These are phyloP conservation scores for Hymenopus coronatus DNA, from an alignment of 2,888 invertebrate genomes.

Conservation along the genomic window DNA sequence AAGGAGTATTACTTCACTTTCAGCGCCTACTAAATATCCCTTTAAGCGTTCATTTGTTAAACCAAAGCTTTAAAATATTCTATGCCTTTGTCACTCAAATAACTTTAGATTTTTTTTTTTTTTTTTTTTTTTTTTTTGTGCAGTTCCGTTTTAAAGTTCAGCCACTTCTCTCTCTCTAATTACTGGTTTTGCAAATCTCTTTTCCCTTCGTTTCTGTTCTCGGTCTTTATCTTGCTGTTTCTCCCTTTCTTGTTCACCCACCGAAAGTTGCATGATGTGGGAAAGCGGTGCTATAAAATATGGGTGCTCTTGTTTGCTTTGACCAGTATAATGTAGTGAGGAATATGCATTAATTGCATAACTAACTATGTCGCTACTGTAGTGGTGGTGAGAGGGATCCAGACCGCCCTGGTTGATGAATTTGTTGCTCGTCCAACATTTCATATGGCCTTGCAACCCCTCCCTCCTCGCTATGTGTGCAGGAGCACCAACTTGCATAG, in stretches of 20 bases:
- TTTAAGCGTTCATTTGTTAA: too few species aligned
- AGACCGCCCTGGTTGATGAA: background rate
- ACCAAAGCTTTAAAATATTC: background rate
- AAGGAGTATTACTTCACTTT: background rate
- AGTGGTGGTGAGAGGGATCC: background rate
- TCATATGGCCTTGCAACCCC: background rate
- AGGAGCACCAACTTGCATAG: background rate
- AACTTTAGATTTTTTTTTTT: too few species aligned
- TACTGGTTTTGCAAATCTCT: background rate
- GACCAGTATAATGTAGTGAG: slow-evolving; percentile 20
- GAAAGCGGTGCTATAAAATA: slow-evolving; percentile 13
- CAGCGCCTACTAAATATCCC: too few species aligned
- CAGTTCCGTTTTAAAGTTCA: background rate
- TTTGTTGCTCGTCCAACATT: background rate
- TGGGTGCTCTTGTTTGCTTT: slow-evolving; percentile 22
- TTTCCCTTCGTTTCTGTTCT: background rate
- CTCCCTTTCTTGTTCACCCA: background rate
- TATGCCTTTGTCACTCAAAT: background rate
- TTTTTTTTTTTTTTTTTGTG: background rate
- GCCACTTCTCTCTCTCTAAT: background rate
- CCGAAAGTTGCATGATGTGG: background rate
- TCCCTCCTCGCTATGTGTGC: background rate
- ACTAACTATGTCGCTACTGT: background rate
- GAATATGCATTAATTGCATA: slow-evolving; percentile 29
- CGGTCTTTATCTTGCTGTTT: background rate